phyloP scores from a whole-genome alignment of 2,113 vertebrate species.

The Panthera leo region DNA sequence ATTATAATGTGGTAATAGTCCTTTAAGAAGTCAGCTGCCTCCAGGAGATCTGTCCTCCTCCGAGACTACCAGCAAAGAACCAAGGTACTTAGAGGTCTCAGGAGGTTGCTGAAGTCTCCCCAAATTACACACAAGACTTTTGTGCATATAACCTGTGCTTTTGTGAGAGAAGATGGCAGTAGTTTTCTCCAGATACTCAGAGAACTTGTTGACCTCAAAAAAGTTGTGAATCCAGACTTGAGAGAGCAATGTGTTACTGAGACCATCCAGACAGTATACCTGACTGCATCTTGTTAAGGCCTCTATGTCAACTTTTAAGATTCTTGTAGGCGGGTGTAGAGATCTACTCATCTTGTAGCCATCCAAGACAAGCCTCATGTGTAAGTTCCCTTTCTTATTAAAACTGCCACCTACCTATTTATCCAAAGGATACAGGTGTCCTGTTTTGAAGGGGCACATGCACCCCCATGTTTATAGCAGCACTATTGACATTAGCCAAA shows the following conservation, averaged over 20 bases:
- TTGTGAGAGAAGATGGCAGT: neutral
- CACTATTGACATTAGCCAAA: too few relatives aligned
- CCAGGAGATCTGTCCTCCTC: neutral
- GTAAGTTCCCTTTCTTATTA: too few relatives aligned
- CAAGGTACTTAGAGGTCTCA: neutral
- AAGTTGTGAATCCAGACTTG: neutral
- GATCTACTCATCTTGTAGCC: neutral
- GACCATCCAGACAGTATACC: neutral
- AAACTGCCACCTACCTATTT: too few relatives aligned
- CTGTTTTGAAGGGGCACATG: too few relatives aligned
- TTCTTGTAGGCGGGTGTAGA: neutral
- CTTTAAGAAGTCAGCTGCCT: slow-evolving; percentile 43
- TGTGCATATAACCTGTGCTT: neutral
- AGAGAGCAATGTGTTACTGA: neutral
- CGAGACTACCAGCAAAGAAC: slow-evolving; percentile 8
- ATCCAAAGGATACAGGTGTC: too few relatives aligned
- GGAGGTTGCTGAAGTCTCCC: neutral
- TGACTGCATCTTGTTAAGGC: neutral
- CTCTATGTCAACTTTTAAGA: neutral
- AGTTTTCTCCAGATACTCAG: neutral
- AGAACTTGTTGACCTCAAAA: slow-evolving; percentile 4
- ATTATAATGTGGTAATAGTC: slow-evolving; percentile 57
- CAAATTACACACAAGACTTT: neutral
- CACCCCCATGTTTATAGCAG: too few relatives aligned
- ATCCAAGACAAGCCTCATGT: too few relatives aligned